phyloP scores from a whole-genome alignment of 2,888 invertebrate species.

The Carabus problematicus region DNA sequence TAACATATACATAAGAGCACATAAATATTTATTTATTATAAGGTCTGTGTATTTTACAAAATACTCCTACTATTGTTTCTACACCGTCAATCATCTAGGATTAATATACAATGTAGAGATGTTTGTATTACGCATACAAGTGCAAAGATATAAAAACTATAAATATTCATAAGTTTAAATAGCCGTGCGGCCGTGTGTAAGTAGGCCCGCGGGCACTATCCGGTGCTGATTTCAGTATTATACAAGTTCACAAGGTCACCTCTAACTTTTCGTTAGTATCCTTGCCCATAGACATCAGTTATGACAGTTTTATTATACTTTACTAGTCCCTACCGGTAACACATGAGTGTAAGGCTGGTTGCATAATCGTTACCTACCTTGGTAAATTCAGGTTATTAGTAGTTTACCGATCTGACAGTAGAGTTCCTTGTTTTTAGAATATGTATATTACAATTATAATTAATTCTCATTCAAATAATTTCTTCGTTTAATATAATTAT shows the following conservation, averaged over 20 bases:
- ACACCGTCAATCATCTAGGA: slow-evolving; percentile 3
- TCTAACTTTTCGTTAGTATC: slow-evolving; percentile 14
- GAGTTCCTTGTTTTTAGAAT: too few relatives aligned
- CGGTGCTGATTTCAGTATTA: slow-evolving; percentile 20
- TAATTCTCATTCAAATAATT: too few relatives aligned
- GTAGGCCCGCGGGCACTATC: slow-evolving; percentile 22
- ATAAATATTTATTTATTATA: too few relatives aligned
- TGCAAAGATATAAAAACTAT: slow-evolving; percentile 36
- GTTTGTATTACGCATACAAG: neutral
- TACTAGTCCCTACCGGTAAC: neutral
- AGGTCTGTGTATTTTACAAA: too few relatives aligned
- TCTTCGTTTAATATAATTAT: too few relatives aligned
- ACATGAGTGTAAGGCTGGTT: neutral
- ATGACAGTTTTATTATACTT: slow-evolving; percentile 31
- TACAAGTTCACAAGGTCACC: slow-evolving; percentile 7
- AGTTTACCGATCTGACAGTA: too few relatives aligned
- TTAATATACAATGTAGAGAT: neutral
- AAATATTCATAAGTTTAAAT: slow-evolving; percentile 35
- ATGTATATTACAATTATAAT: too few relatives aligned
- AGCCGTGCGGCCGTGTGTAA: slow-evolving; percentile 16
- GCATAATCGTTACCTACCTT: too few relatives aligned
- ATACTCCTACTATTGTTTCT: too few relatives aligned
- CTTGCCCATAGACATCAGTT: slow-evolving; percentile 11
- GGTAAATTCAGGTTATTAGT: too few relatives aligned
- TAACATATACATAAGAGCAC: too few relatives aligned